A percentile compares a stretch with the other conserved stretches of the same genome.
Evolutionary conservation across 23 tunicate genomes (phyloP).

Genomic region (Aplidium turbinatum): DNA sequence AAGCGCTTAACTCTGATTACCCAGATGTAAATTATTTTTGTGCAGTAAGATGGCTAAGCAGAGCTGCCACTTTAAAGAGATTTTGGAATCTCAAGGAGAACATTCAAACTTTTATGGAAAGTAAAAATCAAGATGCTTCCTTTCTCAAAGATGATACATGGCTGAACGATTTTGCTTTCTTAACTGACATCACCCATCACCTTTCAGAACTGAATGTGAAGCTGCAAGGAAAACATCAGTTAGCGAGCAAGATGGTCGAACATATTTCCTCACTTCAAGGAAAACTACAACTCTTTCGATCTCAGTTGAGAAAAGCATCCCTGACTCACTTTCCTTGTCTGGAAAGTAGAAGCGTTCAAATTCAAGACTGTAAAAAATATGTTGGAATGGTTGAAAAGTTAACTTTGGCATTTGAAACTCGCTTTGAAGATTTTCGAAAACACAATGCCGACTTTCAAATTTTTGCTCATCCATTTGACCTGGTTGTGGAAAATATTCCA

Average conservation of each 20-base stretch:
- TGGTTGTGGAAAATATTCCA: too few relatives aligned
- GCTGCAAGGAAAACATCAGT: slow-evolving; percentile 38
- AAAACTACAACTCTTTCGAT: not conserved
- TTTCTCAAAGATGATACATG: slow-evolving; percentile 22
- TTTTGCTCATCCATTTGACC: too few relatives aligned
- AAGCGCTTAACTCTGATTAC: slow-evolving; percentile 40
- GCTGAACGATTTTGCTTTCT: slow-evolving; percentile 41
- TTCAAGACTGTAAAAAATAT: too few relatives aligned
- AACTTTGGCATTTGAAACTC: too few relatives aligned
- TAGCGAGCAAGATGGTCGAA: slow-evolving; percentile 34
- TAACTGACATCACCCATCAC: slow-evolving; percentile 31
- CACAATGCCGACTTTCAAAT: too few relatives aligned
- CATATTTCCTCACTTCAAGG: slow-evolving; percentile 22
- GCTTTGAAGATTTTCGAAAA: too few relatives aligned
- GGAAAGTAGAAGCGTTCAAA: too few relatives aligned
- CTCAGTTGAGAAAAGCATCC: not conserved
- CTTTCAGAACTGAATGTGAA: slow-evolving; percentile 23
- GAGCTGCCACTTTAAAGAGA: slow-evolving; percentile 45
- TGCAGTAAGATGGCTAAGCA: slow-evolving; percentile 44
- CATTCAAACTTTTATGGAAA: slow-evolving; percentile 36
- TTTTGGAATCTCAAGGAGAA: slow-evolving; percentile 43
- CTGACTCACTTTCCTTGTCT: slow-evolving; percentile 28
- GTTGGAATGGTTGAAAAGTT: too few relatives aligned
- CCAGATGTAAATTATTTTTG: slow-evolving; percentile 43
- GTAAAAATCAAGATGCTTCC: slow-evolving; percentile 31